phyloP scores from a whole-genome alignment of 2,797 vertebrate species.

The Manis pentadactyla region DNA sequence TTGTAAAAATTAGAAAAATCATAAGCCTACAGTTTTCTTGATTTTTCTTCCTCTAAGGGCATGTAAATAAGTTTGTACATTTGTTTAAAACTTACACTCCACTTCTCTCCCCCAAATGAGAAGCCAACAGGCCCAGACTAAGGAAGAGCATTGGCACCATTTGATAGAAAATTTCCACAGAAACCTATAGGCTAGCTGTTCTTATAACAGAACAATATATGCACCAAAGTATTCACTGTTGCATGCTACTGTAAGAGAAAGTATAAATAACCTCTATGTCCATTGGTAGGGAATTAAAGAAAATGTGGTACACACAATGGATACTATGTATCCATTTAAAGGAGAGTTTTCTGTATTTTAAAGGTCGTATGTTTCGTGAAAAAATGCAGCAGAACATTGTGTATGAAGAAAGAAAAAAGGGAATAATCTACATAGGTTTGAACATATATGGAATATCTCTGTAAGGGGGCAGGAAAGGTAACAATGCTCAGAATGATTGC shows the following conservation, averaged over 20 bases:
- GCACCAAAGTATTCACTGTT: neutral
- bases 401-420: neutral
- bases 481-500: neutral
- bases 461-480: neutral
- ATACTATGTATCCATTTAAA: neutral
- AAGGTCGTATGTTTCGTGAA: neutral
- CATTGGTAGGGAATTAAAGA: neutral
- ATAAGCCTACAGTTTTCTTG: neutral
- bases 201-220: neutral
- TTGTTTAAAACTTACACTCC: neutral
- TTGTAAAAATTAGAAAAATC: slow-evolving; percentile 26
- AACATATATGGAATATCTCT: neutral
- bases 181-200: neutral
- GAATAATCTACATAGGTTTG: neutral
- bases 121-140: neutral
- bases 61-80: neutral
- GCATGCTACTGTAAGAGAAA: neutral
- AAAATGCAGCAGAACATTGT: neutral
- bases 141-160: neutral
- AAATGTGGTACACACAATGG: neutral
- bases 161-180: neutral
- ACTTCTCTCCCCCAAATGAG: neutral
- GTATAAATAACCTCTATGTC: neutral
- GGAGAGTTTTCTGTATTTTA: neutral
- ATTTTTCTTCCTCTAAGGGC: neutral